These are phyloP conservation scores for Poecilia latipinna DNA, from an alignment of 2,113 vertebrate species.

Conservation along the genomic window DNA sequence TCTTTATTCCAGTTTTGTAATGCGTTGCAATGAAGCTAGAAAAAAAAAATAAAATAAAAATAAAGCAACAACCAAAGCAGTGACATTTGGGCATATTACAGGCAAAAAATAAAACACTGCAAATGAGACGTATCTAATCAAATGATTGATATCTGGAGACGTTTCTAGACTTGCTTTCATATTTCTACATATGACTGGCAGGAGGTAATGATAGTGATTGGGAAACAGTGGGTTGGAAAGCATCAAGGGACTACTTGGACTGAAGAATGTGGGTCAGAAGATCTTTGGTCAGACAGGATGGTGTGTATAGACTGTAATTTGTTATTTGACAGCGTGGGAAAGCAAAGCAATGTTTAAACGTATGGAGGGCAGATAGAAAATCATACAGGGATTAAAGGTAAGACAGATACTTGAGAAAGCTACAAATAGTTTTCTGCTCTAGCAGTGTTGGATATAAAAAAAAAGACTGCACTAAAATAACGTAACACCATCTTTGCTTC, in stretches of 20 bases:
- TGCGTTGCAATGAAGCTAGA: not conserved
- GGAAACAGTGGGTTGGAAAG: not conserved
- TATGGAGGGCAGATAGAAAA: not conserved
- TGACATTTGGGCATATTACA: not conserved
- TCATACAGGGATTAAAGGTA: not conserved
- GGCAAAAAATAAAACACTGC: not conserved
- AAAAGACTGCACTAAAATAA: too few relatives aligned
- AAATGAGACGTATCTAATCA: not conserved
- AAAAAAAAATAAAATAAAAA: not conserved
- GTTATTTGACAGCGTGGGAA: slow-evolving; percentile 1
- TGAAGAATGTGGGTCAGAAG: slow-evolving; percentile 1
- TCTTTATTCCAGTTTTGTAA: not conserved
- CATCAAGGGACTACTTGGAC: slow-evolving; percentile 15
- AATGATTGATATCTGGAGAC: not conserved
- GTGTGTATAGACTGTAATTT: slow-evolving; percentile 7
- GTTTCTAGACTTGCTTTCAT: slow-evolving; percentile 5
- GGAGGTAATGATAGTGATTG: slow-evolving; percentile 7
- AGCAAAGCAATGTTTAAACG: not conserved
- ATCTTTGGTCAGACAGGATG: slow-evolving; percentile 2
- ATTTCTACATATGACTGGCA: not conserved
- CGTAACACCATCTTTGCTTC: not conserved
- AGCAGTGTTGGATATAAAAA: too few relatives aligned
- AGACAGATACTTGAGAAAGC: not conserved
- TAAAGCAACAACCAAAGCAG: not conserved
- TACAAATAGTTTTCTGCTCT: not conserved